Percentiles rank a stretch among this genome's conserved stretches.
These are phyloP conservation scores for Ophioninae sp. DNA, from an alignment of 2,888 invertebrate species.

Conservation along the genomic window DNA sequence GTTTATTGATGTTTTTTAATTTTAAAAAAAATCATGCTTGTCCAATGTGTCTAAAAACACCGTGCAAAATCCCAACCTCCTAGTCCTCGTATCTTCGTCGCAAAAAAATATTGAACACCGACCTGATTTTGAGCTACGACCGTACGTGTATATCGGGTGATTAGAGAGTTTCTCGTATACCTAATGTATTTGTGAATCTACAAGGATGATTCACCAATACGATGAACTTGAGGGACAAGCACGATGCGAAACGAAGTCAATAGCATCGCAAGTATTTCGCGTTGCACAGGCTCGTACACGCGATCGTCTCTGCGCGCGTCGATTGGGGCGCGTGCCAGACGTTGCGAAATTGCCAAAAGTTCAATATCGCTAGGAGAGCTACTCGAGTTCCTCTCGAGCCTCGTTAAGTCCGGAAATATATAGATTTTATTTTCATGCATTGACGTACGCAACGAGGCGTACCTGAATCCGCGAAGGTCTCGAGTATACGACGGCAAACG, in stretches of 20 bases:
- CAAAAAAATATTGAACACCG: too few species aligned
- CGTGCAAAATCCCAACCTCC: too few species aligned
- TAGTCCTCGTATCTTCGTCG: too few species aligned
- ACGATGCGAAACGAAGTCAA: conserved; percentile 52
- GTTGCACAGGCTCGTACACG: background rate
- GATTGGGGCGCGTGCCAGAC: conserved; percentile 41
- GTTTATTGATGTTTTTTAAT: too few species aligned
- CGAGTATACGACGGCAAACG: background rate
- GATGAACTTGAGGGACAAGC: conserved; percentile 15
- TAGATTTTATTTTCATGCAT: background rate
- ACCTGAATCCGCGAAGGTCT: background rate
- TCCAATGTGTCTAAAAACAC: too few species aligned
- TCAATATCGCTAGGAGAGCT: conserved; percentile 11
- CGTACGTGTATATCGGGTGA: too few species aligned
- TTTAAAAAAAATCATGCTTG: too few species aligned
- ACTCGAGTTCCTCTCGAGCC: background rate
- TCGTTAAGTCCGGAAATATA: background rate
- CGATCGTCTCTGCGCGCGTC: background rate
- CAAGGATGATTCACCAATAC: conserved; percentile 2
- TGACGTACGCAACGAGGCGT: background rate
- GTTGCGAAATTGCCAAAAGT: conserved; percentile 43
- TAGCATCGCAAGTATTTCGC: conserved; percentile 52
- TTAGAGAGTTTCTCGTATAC: background rate
- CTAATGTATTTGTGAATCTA: background rate
- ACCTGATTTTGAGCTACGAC: too few species aligned